Conservation (phyloP, 2,888 invertebrate species). For the Leuctra nigra region DNA sequence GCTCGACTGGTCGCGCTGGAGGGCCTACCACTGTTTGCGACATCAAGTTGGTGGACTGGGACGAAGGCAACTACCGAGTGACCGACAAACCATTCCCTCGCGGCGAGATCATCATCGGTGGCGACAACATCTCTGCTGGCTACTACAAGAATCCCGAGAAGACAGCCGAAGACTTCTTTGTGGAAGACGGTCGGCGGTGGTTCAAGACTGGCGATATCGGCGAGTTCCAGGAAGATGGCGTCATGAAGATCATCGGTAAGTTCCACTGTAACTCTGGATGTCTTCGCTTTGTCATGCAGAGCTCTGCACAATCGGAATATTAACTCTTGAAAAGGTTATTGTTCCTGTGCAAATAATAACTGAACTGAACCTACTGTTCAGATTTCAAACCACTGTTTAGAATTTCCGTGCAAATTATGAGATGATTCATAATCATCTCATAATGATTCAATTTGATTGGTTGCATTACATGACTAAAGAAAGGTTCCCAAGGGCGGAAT, state of each 20-base stretch:
- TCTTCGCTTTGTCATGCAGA: too few relatives aligned
- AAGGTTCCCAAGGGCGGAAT: too few relatives aligned
- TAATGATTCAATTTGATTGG: too few relatives aligned
- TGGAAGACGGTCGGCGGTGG: slow-evolving; percentile 76
- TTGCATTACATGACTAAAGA: too few relatives aligned
- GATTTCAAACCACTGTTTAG: too few relatives aligned
- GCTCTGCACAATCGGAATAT: too few relatives aligned
- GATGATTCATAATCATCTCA: too few relatives aligned
- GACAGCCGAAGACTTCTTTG: slow-evolving; percentile 84
- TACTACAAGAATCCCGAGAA: slow-evolving; percentile 89
- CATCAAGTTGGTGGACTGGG: slow-evolving; percentile 85
- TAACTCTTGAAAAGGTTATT: too few relatives aligned
- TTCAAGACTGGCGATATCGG: slow-evolving; percentile 97
- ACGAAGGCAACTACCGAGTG: slow-evolving; percentile 85
- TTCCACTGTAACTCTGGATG: too few relatives aligned
- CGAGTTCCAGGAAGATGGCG: slow-evolving; percentile 88
- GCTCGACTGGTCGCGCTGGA: slow-evolving; percentile 78
- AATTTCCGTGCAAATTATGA: too few relatives aligned
- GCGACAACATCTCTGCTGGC: slow-evolving; percentile 86
- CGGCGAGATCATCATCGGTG: slow-evolving; percentile 81
- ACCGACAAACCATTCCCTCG: slow-evolving; percentile 80
- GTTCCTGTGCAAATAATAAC: too few relatives aligned
- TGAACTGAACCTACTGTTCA: too few relatives aligned
- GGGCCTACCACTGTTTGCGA: slow-evolving; percentile 80
- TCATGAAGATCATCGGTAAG: slow-evolving; percentile 91